Percentiles rank a stretch among this genome's conserved stretches.
Conservation (phyloP, 2,888 invertebrate species). For the Spialia ferax region DNA sequence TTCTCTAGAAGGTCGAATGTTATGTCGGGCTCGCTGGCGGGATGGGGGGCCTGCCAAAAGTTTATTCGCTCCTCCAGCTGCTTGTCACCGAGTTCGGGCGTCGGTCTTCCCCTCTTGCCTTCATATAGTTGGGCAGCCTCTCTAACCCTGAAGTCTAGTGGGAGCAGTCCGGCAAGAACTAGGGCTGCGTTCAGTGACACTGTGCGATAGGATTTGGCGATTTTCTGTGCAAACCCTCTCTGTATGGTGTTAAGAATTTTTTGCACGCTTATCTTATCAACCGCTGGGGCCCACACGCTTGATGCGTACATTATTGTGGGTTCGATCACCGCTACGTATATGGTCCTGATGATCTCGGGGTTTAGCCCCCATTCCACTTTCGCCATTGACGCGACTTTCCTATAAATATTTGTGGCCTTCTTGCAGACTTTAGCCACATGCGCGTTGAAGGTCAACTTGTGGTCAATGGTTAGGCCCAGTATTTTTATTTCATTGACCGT, state of each 20-base stretch:
- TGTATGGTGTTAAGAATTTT: background rate
- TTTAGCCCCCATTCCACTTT: slow-evolving; percentile 5
- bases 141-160: background rate
- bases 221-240: slow-evolving; percentile 1
- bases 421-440: background rate
- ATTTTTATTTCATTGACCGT: slow-evolving; percentile 1
- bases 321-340: slow-evolving; percentile 3
- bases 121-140: slow-evolving; percentile 2
- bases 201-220: background rate
- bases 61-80: background rate
- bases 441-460: slow-evolving; percentile 6
- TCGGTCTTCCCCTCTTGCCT: background rate
- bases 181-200: slow-evolving; percentile 5
- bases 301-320: slow-evolving; percentile 12
- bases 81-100: background rate
- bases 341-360: background rate
- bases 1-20: background rate
- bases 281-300: slow-evolving; percentile 1
- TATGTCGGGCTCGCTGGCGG: background rate
- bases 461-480: slow-evolving; percentile 7
- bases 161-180: background rate
- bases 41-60: background rate
- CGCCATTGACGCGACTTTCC: background rate
- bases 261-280: background rate
- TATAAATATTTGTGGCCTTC: background rate